A percentile compares a stretch with the other conserved stretches of the same genome.
These are phyloP conservation scores for Moxostoma hubbsi DNA, from an alignment of 2,797 vertebrate genomes.

Conservation along the genomic window DNA sequence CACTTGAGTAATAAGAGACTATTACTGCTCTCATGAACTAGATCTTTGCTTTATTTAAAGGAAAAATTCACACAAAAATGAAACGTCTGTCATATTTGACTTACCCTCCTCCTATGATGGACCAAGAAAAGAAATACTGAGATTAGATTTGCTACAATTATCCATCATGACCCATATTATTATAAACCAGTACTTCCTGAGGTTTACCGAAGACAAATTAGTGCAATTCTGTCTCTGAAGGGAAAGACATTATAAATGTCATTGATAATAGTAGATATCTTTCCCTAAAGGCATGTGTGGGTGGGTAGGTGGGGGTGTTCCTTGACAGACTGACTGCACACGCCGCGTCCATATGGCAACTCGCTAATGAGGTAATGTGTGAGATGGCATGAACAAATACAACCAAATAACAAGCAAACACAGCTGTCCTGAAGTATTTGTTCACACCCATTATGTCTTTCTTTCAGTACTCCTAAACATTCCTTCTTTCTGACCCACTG, in stretches of 20 bases:
- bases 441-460: slow-evolving; percentile 10
- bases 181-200: slow-evolving; percentile 10
- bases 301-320: slow-evolving; percentile 38
- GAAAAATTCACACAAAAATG: too few species aligned
- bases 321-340: slow-evolving; percentile 65
- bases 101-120: too few species aligned
- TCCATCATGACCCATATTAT: slow-evolving; percentile 5
- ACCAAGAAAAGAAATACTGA: too few species aligned
- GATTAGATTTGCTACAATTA: too few species aligned
- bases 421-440: slow-evolving; percentile 28
- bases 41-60: not conserved
- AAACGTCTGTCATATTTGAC: too few species aligned
- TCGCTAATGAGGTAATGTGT: slow-evolving; percentile 67
- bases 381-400: slow-evolving; percentile 70
- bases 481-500: slow-evolving; percentile 22
- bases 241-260: slow-evolving; percentile 4
- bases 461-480: slow-evolving; percentile 23
- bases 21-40: slow-evolving; percentile 5
- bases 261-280: slow-evolving; percentile 18
- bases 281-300: slow-evolving; percentile 39
- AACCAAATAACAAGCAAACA: slow-evolving; percentile 56
- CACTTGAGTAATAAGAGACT: not conserved
- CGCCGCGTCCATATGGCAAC: slow-evolving; percentile 65
- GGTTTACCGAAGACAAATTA: not conserved
- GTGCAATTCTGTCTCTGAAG: not conserved